Evolutionary conservation across 1,140 invertebrate genomes (phyloP), one percentile per base, ranked within the genome.

Genomic region (Bathynomus jamesi): DNA sequence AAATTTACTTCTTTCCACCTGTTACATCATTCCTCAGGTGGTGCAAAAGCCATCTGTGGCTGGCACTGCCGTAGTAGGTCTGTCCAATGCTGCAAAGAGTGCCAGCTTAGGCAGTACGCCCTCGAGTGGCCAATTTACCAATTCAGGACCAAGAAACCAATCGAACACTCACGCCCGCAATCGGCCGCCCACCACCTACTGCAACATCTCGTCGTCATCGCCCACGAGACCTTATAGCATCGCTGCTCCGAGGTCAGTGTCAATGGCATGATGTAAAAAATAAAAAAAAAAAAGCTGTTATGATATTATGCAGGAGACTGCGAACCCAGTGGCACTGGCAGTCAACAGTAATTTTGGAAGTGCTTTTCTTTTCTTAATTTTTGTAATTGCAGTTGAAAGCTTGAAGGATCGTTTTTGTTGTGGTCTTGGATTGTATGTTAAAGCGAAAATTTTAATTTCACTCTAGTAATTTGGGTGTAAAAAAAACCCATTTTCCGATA

Each of bases 141-240:
- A 11, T 53, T 17, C 40, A 5, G 40, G 40, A 2, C 2, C 40
- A 21, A 53, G 1, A 5, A 53, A 53, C 21, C 40, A 53, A 3
- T 11, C 40, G 21, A 53, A 53, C 5, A 17, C 40, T 53, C 66
- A 25, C 62, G 66, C 60, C 21, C 65, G 13, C 65, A 68, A 28
- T 27, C 25, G 61, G 24, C 69, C 1, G 73, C 32, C 3, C n/a
- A n/a, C n/a, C n/a, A n/a, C n/a, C 67, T 74, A 11, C 3, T 46
- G 71, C 17, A 70, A 69, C 1, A 67, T 70, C 63, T 72, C 73
- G 32, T 77, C 72, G 21, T 74, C 74, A 3, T 76, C 76, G 27
- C 76, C 76, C 29, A 77, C 76, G 11, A 65, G 72, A 8, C 76
- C 76, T 46, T 70, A 73, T 66, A 74, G 70, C 31, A 69, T 76